Evolutionary conservation across 2,888 invertebrate species (phyloP).

Genomic region (Isotomurus palustris): DNA sequence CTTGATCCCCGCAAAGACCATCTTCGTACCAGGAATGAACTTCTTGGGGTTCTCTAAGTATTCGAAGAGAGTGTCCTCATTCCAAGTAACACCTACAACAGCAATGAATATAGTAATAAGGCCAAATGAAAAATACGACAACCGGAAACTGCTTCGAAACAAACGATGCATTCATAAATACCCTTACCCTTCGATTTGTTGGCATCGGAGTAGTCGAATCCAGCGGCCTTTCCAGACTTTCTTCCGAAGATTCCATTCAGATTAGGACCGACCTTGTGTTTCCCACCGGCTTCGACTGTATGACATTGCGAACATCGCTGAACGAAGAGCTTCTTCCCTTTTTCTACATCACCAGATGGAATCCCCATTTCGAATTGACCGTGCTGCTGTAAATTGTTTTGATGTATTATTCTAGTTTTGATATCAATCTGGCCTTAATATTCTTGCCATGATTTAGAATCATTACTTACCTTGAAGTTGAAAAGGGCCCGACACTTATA

Average conservation of each 20-base stretch:
- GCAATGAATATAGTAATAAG: background rate
- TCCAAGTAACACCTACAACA: conserved; percentile 91
- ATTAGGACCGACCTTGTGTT: conserved; percentile 97
- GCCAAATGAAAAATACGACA: background rate
- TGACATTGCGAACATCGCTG: conserved; percentile 97
- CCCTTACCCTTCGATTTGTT: conserved; percentile 85
- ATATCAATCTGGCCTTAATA: no score
- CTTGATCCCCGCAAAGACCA: conserved; percentile 97
- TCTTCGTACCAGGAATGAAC: conserved; percentile 98
- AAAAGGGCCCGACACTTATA: no score
- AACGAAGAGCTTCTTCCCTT: conserved; percentile 94
- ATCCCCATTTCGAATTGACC: no score
- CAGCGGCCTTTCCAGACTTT: conserved; percentile 90
- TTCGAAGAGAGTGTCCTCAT: conserved; percentile 83
- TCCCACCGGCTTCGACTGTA: conserved; percentile 89
- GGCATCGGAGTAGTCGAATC: conserved; percentile 88
- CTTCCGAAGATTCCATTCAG: conserved; percentile 85
- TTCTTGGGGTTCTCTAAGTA: conserved; percentile 99
- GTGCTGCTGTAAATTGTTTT: no score
- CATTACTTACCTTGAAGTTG: no score
- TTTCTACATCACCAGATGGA: conserved; percentile 86
- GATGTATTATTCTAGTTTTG: no score
- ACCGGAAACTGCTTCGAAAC: no score
- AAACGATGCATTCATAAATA: no score
- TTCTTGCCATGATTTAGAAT: no score